Evolutionary conservation across 2,113 vertebrate genomes (phyloP).

Genomic region (Nymphicus hollandicus): DNA sequence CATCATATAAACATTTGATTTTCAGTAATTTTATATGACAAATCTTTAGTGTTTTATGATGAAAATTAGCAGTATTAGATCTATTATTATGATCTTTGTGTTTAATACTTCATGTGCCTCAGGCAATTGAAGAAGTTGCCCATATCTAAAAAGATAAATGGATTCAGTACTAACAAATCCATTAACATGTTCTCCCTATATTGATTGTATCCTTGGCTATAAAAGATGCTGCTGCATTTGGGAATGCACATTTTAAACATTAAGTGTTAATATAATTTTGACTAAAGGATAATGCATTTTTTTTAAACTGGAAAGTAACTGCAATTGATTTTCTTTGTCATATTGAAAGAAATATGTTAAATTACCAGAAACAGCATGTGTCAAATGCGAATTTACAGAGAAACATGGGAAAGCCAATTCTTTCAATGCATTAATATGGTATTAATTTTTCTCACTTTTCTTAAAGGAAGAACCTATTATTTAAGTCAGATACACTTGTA

Average conservation of each 20-base stretch:
- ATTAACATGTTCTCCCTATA: neutral
- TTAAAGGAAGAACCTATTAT: neutral
- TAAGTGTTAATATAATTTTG: neutral
- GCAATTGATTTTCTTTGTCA: neutral
- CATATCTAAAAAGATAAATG: neutral
- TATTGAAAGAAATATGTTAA: neutral
- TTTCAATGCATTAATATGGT: neutral
- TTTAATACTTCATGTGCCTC: neutral
- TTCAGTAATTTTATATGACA: neutral
- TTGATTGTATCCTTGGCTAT: neutral
- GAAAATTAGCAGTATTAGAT: neutral
- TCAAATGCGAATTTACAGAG: neutral
- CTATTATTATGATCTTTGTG: neutral
- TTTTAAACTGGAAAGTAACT: neutral
- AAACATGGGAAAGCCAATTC: neutral
- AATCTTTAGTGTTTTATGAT: neutral
- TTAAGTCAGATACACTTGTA: neutral
- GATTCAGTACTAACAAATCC: neutral
- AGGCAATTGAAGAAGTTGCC: neutral
- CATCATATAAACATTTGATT: neutral
- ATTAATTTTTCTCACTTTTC: neutral
- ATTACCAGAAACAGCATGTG: neutral
- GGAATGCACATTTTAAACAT: neutral
- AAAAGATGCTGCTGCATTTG: neutral
- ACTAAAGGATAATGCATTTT: neutral